Base-by-base conservation (phyloP, 2,113 vertebrate species). In the Brachirus orientalis region DNA sequence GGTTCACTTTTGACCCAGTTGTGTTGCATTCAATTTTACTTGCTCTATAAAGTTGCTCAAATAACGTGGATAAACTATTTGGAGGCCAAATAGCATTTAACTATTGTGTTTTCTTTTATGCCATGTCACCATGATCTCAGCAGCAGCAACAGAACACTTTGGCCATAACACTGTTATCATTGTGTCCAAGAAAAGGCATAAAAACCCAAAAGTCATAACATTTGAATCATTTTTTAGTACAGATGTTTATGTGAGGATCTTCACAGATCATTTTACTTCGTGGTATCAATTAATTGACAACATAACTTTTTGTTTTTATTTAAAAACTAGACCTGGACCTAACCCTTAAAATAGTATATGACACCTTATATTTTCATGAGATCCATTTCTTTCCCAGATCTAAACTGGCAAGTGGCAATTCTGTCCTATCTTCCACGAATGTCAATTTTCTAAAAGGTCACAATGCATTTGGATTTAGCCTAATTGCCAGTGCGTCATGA, bases 401-500 rank as follows among this genome's bases (percentile, higher is more conserved):
- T 2, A 14, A 9, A 38, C 28, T 46, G 6, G 38, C 28, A 69
- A 43, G 55, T 33, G 63, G 37, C 28, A 35, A 17, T 66, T 28
- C 36, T 52, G 22, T 14, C 41, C 18, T 6, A 19, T 18, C 40
- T 58, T 57, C 48, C 44, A 51, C 62, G 61, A 19, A 53, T 62
- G 66, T 53, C 57, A 36, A n/a, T 36, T 64, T 65, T 56, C 58
- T 12, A 17, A 75, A 77, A 76, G 72, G 72, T 83, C 47, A 72
- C 28, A 17, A 13, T 37, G 40, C 36, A 53, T 66, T 72, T 48
- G 35, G 58, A 52, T 71, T 69, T 43, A 17, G 70, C 54, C 64
- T 60, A 35, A 71, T 41, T 48, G 41, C 55, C 11, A 1, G 11
- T 10, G 43, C 53, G 53, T 64, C 9, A 5, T 2, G 22, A 17